A percentile compares a stretch with the other conserved stretches of the same genome.
Conservation (phyloP, 2,113 vertebrate species). For the Laticauda colubrina region DNA sequence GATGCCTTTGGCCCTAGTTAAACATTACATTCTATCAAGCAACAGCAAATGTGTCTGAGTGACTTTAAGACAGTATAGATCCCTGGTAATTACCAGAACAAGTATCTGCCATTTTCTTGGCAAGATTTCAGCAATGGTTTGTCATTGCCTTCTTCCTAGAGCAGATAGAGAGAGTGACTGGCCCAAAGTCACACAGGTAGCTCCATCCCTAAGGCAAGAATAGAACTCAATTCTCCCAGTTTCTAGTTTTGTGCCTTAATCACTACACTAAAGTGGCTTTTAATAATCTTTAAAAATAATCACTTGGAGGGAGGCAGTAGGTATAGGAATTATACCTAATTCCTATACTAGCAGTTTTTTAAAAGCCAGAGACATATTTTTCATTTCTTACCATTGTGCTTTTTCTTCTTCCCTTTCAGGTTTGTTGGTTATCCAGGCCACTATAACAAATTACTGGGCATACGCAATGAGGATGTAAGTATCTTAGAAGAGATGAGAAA, state of each 20-base stretch:
- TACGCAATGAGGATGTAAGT: conserved; percentile 56
- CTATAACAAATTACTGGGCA: conserved; percentile 51
- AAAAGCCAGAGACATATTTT: not conserved
- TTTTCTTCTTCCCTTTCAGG: not conserved
- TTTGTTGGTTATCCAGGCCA: conserved; percentile 57
- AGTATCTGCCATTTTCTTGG: no score
- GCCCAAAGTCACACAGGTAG: no score
- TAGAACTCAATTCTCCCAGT: no score
- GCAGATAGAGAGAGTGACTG: no score
- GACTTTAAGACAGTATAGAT: no score
- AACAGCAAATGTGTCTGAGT: no score
- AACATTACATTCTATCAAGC: not conserved
- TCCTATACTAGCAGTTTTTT: not conserved
- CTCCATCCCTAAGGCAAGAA: no score
- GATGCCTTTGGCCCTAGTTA: not conserved
- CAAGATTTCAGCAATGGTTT: not conserved
- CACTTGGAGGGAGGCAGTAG: not conserved
- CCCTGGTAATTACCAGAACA: no score
- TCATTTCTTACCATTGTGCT: not conserved
- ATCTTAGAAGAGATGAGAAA: not conserved
- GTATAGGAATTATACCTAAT: not conserved
- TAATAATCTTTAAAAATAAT: not conserved
- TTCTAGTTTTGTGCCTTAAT: no score
- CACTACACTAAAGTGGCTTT: no score
- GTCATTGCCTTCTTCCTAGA: no score